Conservation (phyloP, 2,113 vertebrate species). For the Actinemys pallida region DNA sequence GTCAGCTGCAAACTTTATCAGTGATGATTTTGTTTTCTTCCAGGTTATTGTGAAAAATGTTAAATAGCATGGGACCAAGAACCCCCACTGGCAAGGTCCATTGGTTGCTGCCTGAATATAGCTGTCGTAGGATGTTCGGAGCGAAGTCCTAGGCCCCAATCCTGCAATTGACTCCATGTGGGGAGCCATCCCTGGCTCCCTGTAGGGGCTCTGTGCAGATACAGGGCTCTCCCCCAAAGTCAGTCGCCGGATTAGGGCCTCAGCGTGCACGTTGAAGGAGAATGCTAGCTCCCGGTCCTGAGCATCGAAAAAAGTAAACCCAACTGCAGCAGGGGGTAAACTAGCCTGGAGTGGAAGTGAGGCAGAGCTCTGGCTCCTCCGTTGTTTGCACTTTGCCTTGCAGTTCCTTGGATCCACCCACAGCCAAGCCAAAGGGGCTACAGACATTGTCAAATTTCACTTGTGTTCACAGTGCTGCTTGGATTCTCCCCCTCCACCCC, state of each 20-base stretch:
- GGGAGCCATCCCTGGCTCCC: background rate
- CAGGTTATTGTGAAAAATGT: too few species aligned
- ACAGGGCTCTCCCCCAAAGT: background rate
- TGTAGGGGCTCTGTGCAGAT: background rate
- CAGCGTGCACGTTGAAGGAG: background rate
- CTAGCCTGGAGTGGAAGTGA: background rate
- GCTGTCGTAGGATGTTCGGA: background rate
- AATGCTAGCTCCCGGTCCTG: background rate
- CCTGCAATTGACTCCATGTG: background rate
- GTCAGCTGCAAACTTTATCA: too few species aligned
- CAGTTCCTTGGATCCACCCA: background rate
- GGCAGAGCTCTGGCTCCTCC: background rate
- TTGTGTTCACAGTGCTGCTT: background rate
- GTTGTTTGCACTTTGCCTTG: background rate
- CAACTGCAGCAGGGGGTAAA: background rate
- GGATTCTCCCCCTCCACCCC: background rate
- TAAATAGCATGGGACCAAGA: too few species aligned
- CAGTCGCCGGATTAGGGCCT: background rate
- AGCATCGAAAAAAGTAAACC: background rate
- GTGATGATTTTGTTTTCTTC: too few species aligned
- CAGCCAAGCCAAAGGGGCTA: background rate
- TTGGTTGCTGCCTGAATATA: background rate
- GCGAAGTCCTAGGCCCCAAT: background rate
- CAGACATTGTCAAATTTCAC: background rate
- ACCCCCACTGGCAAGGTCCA: too few species aligned